Evolutionary conservation across 2,888 invertebrate genomes (phyloP), one percentile per base, ranked within the genome.

Genomic region (Proisotoma minuta): DNA sequence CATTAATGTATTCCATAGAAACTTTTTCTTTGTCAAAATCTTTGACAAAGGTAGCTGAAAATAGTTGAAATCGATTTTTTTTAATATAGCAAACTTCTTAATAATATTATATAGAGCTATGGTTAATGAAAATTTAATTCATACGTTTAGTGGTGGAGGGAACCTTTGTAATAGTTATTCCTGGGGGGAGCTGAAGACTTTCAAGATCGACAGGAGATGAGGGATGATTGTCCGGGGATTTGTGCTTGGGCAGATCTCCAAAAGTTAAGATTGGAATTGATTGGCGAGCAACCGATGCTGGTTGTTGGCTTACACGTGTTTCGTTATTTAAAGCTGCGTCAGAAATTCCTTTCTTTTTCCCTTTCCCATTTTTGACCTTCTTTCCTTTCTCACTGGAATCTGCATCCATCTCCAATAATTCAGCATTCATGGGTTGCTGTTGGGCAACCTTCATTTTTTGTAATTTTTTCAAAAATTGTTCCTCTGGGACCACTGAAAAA

Each of bases 161-260:
- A 0, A 88, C 87, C 63, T 87, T 82, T 0, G 88, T 88, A 40
- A 88, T 81, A 0, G 88, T 89, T 50, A 89, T 89, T n/a, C 89
- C 89, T 0, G 89, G 89, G 0, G 89, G 89, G 48, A 89, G 77
- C 40, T 81, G 81, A 22, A 87, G 43, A 24, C 69, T 68, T 0
- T 61, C 59, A 1, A 72, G 48, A 50, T 73, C 71, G 22, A 70
- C 65, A 47, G 70, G 70, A 12, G 58, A 43, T 47, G 49, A 15
- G 1, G 27, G 20, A 43, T 43, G 18, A 43, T 12, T n/a, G 18
- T 43, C 43, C n/a, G n/a, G n/a, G n/a, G n/a, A n/a, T n/a, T n/a
- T n/a, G n/a, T n/a, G n/a, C n/a, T n/a, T n/a, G n/a, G n/a, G n/a
- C n/a, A n/a, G n/a, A n/a, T n/a, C n/a, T n/a, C n/a, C n/a, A n/a